These are phyloP conservation scores for Cryptocephalus primarius DNA, from an alignment of 2,888 invertebrate species.

Conservation along the genomic window DNA sequence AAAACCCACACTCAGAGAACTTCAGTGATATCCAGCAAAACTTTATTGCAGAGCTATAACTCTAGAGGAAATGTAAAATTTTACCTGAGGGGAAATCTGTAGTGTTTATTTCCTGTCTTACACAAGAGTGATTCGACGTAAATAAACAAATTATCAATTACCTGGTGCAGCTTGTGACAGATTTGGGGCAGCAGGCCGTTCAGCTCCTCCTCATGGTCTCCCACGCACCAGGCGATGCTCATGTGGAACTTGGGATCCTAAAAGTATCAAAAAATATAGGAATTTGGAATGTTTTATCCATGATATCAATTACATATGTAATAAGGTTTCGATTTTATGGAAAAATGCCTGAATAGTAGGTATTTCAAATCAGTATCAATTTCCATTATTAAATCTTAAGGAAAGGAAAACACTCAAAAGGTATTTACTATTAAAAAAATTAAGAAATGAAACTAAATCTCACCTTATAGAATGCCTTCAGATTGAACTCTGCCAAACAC, in stretches of 20 bases:
- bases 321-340: no score
- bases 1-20: no score
- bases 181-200: constrained; percentile 40
- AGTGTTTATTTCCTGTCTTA: constrained; percentile 62
- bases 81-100: constrained; percentile 13
- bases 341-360: no score
- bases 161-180: constrained; percentile 35
- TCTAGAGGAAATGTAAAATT: no score
- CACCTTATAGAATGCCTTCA: constrained; percentile 71
- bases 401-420: no score
- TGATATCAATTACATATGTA: no score
- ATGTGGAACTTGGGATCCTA: constrained; percentile 78
- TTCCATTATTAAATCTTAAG: no score
- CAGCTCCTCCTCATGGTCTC: constrained; percentile 48
- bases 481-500: constrained; percentile 60
- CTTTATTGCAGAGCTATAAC: no score
- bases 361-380: no score
- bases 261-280: constrained; percentile 16
- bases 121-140: constrained; percentile 49
- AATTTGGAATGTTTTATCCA: background rate
- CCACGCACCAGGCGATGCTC: constrained; percentile 71
- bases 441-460: constrained; percentile 8
- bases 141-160: constrained; percentile 38
- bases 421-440: no score
- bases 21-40: no score